Evolutionary conservation across 2,888 invertebrate species (phyloP).

Genomic region (Timandra comae): DNA sequence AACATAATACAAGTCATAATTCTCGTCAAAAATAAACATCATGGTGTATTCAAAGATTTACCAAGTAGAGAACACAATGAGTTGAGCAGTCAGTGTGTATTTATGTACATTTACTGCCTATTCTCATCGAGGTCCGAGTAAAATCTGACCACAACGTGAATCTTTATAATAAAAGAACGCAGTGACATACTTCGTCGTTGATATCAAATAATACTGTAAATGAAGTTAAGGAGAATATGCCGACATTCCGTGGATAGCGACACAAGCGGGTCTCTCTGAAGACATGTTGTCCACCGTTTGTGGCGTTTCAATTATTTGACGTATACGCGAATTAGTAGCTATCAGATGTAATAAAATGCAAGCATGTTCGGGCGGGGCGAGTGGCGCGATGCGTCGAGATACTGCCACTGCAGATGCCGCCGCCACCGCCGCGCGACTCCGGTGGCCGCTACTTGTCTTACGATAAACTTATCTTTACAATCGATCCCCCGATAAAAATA

Average conservation of each 20-base stretch:
- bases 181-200: slow-evolving; percentile 23
- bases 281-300: slow-evolving; percentile 34
- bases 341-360: slow-evolving; percentile 73
- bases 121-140: slow-evolving; percentile 20
- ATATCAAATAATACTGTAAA: slow-evolving; percentile 32
- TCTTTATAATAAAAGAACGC: slow-evolving; percentile 23
- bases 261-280: slow-evolving; percentile 21
- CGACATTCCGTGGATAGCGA: slow-evolving; percentile 46
- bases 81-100: slow-evolving; percentile 19
- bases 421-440: slow-evolving; percentile 29
- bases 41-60: slow-evolving; percentile 25
- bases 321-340: slow-evolving; percentile 66
- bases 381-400: slow-evolving; percentile 33
- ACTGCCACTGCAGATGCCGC: too few species aligned
- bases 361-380: slow-evolving; percentile 39
- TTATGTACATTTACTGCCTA: slow-evolving; percentile 26
- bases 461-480: slow-evolving; percentile 73
- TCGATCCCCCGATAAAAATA: slow-evolving; percentile 74
- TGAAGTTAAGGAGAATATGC: slow-evolving; percentile 33
- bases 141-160: slow-evolving; percentile 17
- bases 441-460: slow-evolving; percentile 77
- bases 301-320: slow-evolving; percentile 63
- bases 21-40: slow-evolving; percentile 28
- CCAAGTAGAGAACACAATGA: slow-evolving; percentile 22
- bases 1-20: slow-evolving; percentile 20